Evolutionary conservation across 2,797 vertebrate genomes (phyloP), one percentile per base, ranked within the genome.

Genomic region (Phoxinus dragarum): DNA sequence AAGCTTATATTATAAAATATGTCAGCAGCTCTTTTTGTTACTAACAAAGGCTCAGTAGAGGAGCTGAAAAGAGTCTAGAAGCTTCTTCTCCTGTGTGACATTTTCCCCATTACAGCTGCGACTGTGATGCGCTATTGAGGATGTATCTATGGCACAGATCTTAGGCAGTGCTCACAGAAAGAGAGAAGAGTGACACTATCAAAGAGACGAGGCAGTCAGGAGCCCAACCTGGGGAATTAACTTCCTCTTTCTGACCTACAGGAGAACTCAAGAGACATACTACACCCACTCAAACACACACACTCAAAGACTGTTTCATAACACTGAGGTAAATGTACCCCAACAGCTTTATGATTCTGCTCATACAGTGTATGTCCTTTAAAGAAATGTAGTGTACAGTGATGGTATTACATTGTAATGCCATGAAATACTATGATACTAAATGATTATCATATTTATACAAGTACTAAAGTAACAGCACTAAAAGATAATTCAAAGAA

Each of bases 81-180:
- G 81, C 75, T 71, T 86, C 82, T 82, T 74, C 86, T 89, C 44
- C 49, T 77, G 76, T 79, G 89, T 90, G 89, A 91, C 90, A 87
- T 89, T 91, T 91, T 86, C 80, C 88, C 82, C 83, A 87, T 86
- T 86, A 82, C 81, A 86, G 79, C 73, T 81, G 82, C 81, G 86
- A 84, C 81, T 86, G 86, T 78, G 81, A 84, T 21, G 75, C 44
- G 27, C 83, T 86, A 82, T 86, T 88, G 75, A 86, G 84, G 80
- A 88, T 87, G 83, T 89, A 92, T 92, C 90, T 91, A 54, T 64
- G 61, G 84, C 66, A 80, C 78, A 85, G 85, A 92, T 91, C 90
- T 91, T 76, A 77, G 69, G 81, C 74, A 84, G 82, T 64, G 66
- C 87, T 88, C 85, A 87, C 75, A 86, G 72, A 80, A 87, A 85